Percentiles rank a stretch among this genome's conserved stretches.
Conservation (phyloP, 2,797 vertebrate species). For the Phyllotis vaccarum region DNA sequence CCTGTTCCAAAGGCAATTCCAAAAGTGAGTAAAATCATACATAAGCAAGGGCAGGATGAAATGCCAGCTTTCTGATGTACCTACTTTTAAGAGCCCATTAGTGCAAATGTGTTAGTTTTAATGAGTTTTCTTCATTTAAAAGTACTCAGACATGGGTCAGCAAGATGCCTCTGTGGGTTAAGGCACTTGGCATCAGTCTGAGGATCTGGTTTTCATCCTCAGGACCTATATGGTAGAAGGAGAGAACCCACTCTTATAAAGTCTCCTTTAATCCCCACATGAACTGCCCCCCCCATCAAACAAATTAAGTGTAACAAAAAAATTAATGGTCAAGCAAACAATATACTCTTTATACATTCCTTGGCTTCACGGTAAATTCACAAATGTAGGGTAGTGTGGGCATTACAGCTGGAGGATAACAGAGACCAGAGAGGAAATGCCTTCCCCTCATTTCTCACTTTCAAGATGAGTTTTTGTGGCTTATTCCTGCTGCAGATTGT, state of each 20-base stretch:
- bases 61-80: not conserved
- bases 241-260: not conserved
- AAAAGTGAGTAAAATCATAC: not conserved
- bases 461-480: not conserved
- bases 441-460: not conserved
- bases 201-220: not conserved
- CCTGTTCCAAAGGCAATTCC: not conserved
- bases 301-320: not conserved
- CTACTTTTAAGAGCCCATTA: constrained; percentile 2
- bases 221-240: not conserved
- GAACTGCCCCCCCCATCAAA: not conserved
- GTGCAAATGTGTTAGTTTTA: not conserved
- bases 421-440: not conserved
- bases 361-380: not conserved
- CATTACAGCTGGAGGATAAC: not conserved
- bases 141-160: not conserved
- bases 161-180: not conserved
- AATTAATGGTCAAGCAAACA: not conserved
- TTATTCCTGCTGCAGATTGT: not conserved
- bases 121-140: not conserved
- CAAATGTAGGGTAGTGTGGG: not conserved
- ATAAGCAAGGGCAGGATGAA: not conserved
- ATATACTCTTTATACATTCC: not conserved
- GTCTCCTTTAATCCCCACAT: not conserved
- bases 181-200: not conserved